Percentiles rank a stretch among this genome's conserved stretches.
These are phyloP conservation scores for Brachionus koreanus DNA, from an alignment of 1,140 invertebrate genomes.

Conservation along the genomic window DNA sequence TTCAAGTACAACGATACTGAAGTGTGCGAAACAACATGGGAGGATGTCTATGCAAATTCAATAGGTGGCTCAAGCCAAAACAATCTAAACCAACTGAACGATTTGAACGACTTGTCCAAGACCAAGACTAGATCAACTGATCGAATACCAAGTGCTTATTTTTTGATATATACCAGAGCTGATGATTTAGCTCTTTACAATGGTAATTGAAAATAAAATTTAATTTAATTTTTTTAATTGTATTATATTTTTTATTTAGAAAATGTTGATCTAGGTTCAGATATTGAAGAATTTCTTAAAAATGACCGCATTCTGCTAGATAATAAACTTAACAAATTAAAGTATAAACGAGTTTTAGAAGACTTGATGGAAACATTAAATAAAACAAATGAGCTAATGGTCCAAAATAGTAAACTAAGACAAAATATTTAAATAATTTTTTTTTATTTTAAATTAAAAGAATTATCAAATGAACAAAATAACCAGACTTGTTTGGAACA, in stretches of 20 bases:
- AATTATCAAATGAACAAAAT: conserved; percentile 19
- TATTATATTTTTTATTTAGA: neutral
- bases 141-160: conserved; percentile 44
- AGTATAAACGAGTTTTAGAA: conserved; percentile 19
- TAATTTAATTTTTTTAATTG: neutral
- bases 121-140: neutral
- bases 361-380: neutral
- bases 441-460: neutral
- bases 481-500: conserved; percentile 40
- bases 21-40: conserved; percentile 37
- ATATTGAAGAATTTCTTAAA: conserved; percentile 2
- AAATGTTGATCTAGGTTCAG: neutral
- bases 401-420: neutral
- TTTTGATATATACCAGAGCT: conserved; percentile 32
- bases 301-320: neutral
- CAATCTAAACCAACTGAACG: neutral
- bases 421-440: neutral
- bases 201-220: neutral
- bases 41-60: conserved; percentile 16
- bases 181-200: conserved; percentile 4
- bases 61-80: conserved; percentile 17
- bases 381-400: neutral
- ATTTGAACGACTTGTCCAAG: neutral
- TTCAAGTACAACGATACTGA: conserved; percentile 62
- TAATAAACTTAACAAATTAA: neutral